These are phyloP conservation scores for Asteroscopus sphinx DNA, from an alignment of 2,888 invertebrate species.

Conservation along the genomic window DNA sequence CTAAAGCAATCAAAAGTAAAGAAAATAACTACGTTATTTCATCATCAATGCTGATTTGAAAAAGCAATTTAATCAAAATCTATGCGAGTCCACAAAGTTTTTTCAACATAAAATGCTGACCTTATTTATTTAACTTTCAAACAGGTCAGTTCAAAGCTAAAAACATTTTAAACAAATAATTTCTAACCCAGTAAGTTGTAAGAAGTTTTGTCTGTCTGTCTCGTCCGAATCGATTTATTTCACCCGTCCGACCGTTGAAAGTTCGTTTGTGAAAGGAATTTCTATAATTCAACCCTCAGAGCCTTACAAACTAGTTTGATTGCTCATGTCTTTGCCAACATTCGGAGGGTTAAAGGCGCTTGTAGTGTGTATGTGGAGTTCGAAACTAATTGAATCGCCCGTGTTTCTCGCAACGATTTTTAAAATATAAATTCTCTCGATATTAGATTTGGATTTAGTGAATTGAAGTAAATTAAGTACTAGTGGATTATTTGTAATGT, in stretches of 20 bases:
- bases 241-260: conserved; percentile 26
- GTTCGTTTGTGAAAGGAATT: conserved; percentile 46
- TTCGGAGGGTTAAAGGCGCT: conserved; percentile 28
- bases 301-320: conserved; percentile 49
- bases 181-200: conserved; percentile 27
- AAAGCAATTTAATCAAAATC: no score
- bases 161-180: conserved; percentile 45
- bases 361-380: conserved; percentile 19
- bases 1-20: no score
- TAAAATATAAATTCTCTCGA: conserved; percentile 28
- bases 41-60: no score
- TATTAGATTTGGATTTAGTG: conserved; percentile 23
- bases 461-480: conserved; percentile 10
- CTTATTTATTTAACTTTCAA: conserved; percentile 14
- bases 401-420: conserved; percentile 31
- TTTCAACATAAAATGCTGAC: no score
- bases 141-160: conserved; percentile 11
- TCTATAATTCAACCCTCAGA: conserved; percentile 43
- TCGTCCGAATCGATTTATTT: conserved; percentile 47
- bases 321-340: conserved; percentile 49
- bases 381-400: conserved; percentile 38
- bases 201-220: conserved; percentile 45
- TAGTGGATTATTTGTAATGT: background rate
- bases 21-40: no score
- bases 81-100: no score